Evolutionary conservation across 2,888 invertebrate genomes (phyloP).

Genomic region (Choreutis nemorana): DNA sequence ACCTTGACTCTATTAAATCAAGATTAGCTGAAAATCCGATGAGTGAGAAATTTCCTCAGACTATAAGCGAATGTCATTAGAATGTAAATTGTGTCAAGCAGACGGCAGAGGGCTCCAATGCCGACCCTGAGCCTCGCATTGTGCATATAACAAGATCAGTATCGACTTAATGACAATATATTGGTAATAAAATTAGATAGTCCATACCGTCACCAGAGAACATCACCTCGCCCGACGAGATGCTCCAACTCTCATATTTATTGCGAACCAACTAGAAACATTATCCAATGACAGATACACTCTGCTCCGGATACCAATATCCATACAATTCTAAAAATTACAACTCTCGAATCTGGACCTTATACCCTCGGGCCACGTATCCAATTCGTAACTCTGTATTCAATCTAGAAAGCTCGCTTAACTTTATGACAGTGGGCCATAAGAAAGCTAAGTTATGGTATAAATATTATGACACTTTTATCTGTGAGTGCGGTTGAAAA

Average conservation of each 20-base stretch:
- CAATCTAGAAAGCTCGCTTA: slow-evolving; percentile 42
- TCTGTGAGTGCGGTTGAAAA: slow-evolving; percentile 50
- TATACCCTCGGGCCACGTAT: slow-evolving; percentile 29
- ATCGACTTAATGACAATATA: slow-evolving; percentile 67
- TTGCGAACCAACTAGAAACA: slow-evolving; percentile 60
- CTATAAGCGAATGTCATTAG: slow-evolving; percentile 59
- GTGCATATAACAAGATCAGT: slow-evolving; percentile 67
- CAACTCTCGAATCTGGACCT: slow-evolving; percentile 33
- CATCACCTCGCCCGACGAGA: slow-evolving; percentile 34
- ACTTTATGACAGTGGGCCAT: slow-evolving; percentile 54
- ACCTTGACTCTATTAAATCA: slow-evolving; percentile 45
- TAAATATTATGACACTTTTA: slow-evolving; percentile 65
- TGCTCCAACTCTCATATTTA: slow-evolving; percentile 54
- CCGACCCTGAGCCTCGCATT: slow-evolving; percentile 53
- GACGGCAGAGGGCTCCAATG: slow-evolving; percentile 26
- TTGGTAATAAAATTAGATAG: slow-evolving; percentile 67
- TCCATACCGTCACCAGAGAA: slow-evolving; percentile 54
- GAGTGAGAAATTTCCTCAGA: slow-evolving; percentile 58
- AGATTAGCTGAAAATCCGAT: slow-evolving; percentile 59
- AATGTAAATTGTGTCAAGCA: slow-evolving; percentile 59
- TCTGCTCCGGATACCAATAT: slow-evolving; percentile 36
- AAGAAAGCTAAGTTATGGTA: slow-evolving; percentile 58
- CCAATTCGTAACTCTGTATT: slow-evolving; percentile 22
- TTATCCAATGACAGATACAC: slow-evolving; percentile 49
- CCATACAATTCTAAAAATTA: slow-evolving; percentile 25